These are phyloP conservation scores for Scolanthus callimorphus DNA, from an alignment of 92 coral and sea anemone species.

Conservation along the genomic window DNA sequence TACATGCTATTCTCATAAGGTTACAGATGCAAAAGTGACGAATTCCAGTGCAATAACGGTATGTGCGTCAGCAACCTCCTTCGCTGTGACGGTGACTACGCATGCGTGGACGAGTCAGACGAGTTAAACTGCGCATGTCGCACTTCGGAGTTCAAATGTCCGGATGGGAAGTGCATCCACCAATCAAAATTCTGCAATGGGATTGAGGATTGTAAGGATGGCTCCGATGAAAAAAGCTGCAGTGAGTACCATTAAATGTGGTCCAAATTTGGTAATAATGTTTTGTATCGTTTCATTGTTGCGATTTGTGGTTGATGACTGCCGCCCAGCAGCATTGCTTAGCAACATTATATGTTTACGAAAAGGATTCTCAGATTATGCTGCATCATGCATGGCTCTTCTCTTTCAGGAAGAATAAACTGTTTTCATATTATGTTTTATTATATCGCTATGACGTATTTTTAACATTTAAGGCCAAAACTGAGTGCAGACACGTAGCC, in stretches of 20 bases:
- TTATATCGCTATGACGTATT: too few relatives aligned
- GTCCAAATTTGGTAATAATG: too few relatives aligned
- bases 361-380: too few relatives aligned
- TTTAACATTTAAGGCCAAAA: too few relatives aligned
- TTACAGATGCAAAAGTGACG: slow-evolving; percentile 33
- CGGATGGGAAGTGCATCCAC: slow-evolving; percentile 45
- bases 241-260: slow-evolving; percentile 40
- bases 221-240: slow-evolving; percentile 70
- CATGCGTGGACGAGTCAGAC: slow-evolving; percentile 65
- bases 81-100: slow-evolving; percentile 66
- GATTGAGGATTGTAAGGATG: slow-evolving; percentile 46
- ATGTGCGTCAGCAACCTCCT: slow-evolving; percentile 39
- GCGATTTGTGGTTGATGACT: too few relatives aligned
- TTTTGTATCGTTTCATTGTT: too few relatives aligned
- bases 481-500: too few relatives aligned
- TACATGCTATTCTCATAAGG: slow-evolving; percentile 22
- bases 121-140: slow-evolving; percentile 62
- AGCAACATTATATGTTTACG: too few relatives aligned
- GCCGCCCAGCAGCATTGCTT: too few relatives aligned
- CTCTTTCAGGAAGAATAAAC: too few relatives aligned
- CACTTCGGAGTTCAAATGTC: slow-evolving; percentile 45
- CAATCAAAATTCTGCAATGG: slow-evolving; percentile 48
- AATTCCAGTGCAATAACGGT: slow-evolving; percentile 64
- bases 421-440: too few relatives aligned
- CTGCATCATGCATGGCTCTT: too few relatives aligned